These are phyloP conservation scores for Alces alces DNA, from an alignment of 2,113 vertebrate species.

Conservation along the genomic window DNA sequence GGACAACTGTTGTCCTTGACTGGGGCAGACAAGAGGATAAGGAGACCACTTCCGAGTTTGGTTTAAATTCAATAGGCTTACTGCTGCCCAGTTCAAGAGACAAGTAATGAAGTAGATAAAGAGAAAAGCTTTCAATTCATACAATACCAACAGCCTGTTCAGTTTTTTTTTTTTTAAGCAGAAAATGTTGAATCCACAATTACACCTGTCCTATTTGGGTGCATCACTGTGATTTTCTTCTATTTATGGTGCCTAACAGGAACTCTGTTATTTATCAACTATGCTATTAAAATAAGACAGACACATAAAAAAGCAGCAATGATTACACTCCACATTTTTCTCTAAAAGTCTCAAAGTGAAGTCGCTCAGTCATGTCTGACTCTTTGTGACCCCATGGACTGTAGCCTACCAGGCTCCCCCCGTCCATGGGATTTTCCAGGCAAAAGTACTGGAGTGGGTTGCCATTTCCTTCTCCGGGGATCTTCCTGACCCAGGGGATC, in stretches of 20 bases:
- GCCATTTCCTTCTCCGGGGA: no score
- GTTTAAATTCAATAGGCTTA: neutral
- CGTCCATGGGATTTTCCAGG: no score
- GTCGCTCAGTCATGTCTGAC: no score
- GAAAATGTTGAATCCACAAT: neutral
- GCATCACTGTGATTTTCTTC: neutral
- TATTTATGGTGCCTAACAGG: conserved; percentile 35
- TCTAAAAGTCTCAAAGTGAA: neutral
- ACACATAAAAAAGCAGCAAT: neutral
- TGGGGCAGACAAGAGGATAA: neutral
- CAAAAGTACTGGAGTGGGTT: no score
- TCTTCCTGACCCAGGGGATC: no score
- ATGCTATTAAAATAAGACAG: neutral
- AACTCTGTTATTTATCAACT: conserved; percentile 14
- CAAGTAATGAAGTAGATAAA: neutral
- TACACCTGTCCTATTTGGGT: neutral
- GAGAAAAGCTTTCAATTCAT: neutral
- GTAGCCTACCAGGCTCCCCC: no score
- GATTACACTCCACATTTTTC: neutral
- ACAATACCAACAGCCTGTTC: fast-evolving
- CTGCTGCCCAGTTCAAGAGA: neutral
- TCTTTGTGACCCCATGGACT: no score
- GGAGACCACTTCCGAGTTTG: neutral
- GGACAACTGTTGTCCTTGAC: neutral
- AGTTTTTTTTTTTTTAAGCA: neutral